Conservation (phyloP, 2,888 invertebrate species). For the Diabrotica balteata region DNA sequence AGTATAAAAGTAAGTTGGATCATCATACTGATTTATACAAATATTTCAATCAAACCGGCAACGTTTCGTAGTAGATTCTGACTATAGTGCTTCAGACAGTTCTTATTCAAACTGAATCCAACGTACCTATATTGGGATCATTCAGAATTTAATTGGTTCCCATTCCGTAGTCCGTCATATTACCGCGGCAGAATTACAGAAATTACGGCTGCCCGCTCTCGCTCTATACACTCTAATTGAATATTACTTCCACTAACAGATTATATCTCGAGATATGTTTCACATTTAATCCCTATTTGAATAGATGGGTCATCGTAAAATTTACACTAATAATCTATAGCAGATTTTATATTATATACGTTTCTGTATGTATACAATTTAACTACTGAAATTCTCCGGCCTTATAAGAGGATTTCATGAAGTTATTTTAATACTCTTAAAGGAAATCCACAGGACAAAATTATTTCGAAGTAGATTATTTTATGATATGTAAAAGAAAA, state of each 20-base stretch:
- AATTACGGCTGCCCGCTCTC: slow-evolving; percentile 43
- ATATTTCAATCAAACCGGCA: neutral
- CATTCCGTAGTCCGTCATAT: slow-evolving; percentile 54
- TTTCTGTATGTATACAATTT: slow-evolving; percentile 5
- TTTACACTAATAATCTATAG: slow-evolving; percentile 35
- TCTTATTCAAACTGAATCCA: slow-evolving; percentile 12
- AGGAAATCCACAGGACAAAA: neutral
- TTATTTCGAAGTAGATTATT: too few relatives aligned
- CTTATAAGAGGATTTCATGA: slow-evolving; percentile 19
- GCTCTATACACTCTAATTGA: slow-evolving; percentile 48
- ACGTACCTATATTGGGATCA: slow-evolving; percentile 32
- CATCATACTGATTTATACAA: too few relatives aligned
- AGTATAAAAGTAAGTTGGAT: too few relatives aligned
- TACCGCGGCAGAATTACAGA: slow-evolving; percentile 45
- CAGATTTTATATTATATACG: slow-evolving; percentile 11
- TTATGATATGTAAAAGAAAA: too few relatives aligned
- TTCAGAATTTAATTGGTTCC: slow-evolving; percentile 56
- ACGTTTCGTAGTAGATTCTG: neutral
- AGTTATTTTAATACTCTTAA: slow-evolving; percentile 24
- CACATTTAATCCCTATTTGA: slow-evolving; percentile 38
- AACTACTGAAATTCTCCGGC: slow-evolving; percentile 19
- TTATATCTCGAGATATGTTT: slow-evolving; percentile 41
- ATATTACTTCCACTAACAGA: slow-evolving; percentile 52
- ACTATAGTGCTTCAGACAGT: neutral
- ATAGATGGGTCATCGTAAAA: slow-evolving; percentile 42